Evolutionary conservation across 2,113 vertebrate genomes (phyloP), one percentile per base, ranked within the genome.

Genomic region (Calidris pygmaea): DNA sequence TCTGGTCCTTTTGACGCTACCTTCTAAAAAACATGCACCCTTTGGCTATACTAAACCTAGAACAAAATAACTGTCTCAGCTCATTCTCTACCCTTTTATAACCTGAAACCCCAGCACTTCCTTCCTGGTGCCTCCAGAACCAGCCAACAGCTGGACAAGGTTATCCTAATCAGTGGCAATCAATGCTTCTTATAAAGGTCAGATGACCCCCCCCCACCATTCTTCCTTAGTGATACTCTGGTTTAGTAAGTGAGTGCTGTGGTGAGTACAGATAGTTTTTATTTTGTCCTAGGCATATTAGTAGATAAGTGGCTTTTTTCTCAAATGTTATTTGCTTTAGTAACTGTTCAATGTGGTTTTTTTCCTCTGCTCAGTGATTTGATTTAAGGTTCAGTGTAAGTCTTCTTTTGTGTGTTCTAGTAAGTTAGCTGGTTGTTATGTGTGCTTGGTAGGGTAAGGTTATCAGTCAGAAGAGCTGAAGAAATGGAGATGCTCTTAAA

Each of bases 231-330:
- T 27, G 14, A 62, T 3, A 2, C 4, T 45, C 12, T 68, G 37
- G 5, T 7, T 48, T 16, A 29, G 19, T 1, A 7, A 43, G 47
- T 45, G 23, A 34, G 27, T 8, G 4, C 6, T 22, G 13, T 6
- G 58, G 10, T 35, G 23, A 27, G 8, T 23, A 29, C 1, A 34
- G 14, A 3, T 2, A 35, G 13, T 7, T 34, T 75, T 45, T 75
- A 6, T 6, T 45, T 55, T 37, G 10, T 6, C 7, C 3, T 15
- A 26, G 12, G 12, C 0, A 2, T 9, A 8, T 14, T 6, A 15
- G 6, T 7, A 47, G 17, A 6, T 62, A 7, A 56, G 4, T 32
- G 29, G 12, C 22, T 58, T 55, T 30, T 47, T 45, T 73, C 10
- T n/a, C 4, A 29, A 5, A 7, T 34, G 1, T 45, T 45, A 15